Evolutionary conservation across 92 coral and sea anemone species (phyloP).

Genomic region (Virgularia gustaviana): DNA sequence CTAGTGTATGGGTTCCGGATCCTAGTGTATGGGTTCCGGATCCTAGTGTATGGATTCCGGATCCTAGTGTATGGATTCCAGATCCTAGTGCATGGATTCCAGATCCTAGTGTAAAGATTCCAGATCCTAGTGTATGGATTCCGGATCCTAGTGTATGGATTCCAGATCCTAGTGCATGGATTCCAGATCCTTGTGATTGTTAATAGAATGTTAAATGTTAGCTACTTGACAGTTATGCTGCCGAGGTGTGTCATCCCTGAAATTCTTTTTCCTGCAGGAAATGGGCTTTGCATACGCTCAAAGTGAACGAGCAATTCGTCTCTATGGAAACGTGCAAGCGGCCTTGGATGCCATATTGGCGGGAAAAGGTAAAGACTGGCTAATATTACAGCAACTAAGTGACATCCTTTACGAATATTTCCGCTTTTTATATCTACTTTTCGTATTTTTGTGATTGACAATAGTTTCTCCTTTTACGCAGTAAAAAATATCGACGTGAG

Average conservation of each 20-base stretch:
- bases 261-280: constrained; percentile 54
- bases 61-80: no score
- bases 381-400: neutral
- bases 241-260: neutral
- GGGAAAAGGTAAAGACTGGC: constrained; percentile 73
- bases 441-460: no score
- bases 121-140: no score
- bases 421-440: no score
- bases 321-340: constrained; percentile 89
- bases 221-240: no score
- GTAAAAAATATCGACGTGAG: constrained; percentile 58
- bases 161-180: neutral
- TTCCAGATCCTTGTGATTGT: neutral
- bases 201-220: neutral
- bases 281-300: constrained; percentile 87
- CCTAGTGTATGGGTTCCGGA: no score
- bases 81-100: no score
- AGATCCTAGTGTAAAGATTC: no score
- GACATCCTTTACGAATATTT: neutral
- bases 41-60: no score
- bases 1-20: no score
- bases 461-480: constrained; percentile 33
- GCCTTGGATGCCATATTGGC: constrained; percentile 89
- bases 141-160: no score
- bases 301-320: constrained; percentile 89